Evolutionary conservation across 2,888 invertebrate genomes (phyloP), one percentile per base, ranked within the genome.

Genomic region (Lasioglossum morio): DNA sequence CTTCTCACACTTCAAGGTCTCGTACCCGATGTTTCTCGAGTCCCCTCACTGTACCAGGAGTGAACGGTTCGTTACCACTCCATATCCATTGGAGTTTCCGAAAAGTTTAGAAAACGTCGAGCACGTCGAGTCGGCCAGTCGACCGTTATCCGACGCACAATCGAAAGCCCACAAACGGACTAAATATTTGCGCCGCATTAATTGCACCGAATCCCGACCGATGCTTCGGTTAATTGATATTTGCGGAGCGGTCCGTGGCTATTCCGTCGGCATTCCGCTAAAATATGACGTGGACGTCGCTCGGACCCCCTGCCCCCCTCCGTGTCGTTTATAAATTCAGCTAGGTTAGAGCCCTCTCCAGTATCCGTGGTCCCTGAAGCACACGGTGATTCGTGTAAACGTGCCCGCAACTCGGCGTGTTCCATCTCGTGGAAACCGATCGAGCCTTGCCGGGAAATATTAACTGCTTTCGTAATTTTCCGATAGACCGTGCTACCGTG

Each of bases 171-270:
- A 40, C 83, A 82, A 91, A 87, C 85, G 78, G 87, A 87, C 89
- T 91, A 90, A 92, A 92, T 92, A 92, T 92, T 93, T 91, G 89
- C 90, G 77, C 80, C 88, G 90, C 87, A 92, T 91, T 91, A 90
- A 90, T 90, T 87, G 86, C 88, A 84, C 57, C 87, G 87, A 82
- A 79, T 88, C 83, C 81, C 84, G 53, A 81, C 87, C 86, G 88
- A 90, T 91, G 91, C 91, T 91, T 90, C 83, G 82, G 80, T 90
- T 92, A 92, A 92, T 92, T 92, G 92, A 92, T 93, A 92, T 93
- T 92, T 92, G 87, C 91, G 83, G 77, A 90, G 85, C 84, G 87
- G 84, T 80, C 79, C 70, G 85, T 79, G 88, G 88, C 89, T 88
- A 93, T 93, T 93, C 86, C 90, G 89, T 87, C 77, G 89, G 88